A percentile compares a stretch with the other conserved stretches of the same genome.
These are phyloP conservation scores for Melipona bicolor DNA, from an alignment of 2,888 invertebrate genomes.

Conservation along the genomic window DNA sequence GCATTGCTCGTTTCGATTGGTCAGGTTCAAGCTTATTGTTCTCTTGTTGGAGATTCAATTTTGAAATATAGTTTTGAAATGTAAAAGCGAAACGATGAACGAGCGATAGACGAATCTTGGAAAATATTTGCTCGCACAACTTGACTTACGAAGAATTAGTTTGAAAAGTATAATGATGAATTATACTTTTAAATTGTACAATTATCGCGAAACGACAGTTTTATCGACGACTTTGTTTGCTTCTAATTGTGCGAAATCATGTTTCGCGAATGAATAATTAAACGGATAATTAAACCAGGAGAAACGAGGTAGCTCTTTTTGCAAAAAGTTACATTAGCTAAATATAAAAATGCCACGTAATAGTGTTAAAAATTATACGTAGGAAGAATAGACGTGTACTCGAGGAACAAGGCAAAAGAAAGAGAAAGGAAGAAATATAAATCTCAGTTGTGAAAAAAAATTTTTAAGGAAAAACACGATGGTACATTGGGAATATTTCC, in stretches of 20 bases:
- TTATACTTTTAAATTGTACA: constrained; percentile 16
- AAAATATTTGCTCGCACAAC: background rate
- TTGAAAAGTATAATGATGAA: background rate
- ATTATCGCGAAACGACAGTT: background rate
- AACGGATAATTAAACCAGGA: background rate
- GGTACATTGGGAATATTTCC: background rate
- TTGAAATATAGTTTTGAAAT: background rate
- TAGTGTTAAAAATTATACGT: background rate
- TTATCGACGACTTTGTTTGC: background rate
- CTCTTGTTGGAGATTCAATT: background rate
- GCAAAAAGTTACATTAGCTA: background rate
- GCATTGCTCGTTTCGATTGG: background rate
- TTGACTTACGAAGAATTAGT: background rate
- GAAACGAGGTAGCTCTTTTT: background rate
- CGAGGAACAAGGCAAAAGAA: background rate
- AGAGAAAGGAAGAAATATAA: background rate
- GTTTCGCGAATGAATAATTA: constrained; percentile 9
- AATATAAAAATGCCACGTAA: background rate
- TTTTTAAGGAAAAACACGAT: background rate
- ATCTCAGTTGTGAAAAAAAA: too few species aligned
- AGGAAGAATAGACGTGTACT: background rate
- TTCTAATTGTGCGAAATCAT: background rate
- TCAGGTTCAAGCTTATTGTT: too few species aligned
- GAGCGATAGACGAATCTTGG: background rate
- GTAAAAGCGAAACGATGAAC: background rate